Evolutionary conservation across 92 coral and sea anemone species (phyloP).

Genomic region (Epizoanthus fatuus): DNA sequence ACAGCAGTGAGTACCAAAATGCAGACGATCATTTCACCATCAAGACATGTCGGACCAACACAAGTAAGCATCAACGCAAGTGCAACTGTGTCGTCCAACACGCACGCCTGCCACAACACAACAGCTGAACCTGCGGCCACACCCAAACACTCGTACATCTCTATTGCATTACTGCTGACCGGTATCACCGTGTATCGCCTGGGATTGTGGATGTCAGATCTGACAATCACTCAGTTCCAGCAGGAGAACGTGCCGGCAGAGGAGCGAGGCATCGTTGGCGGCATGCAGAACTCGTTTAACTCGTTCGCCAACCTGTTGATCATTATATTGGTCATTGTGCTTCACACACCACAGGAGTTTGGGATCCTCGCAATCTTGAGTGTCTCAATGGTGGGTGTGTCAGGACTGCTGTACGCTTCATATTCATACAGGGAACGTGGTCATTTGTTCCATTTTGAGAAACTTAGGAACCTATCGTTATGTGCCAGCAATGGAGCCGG

Average conservation of each 20-base stretch:
- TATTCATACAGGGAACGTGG: conserved; percentile 91
- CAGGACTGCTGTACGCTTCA: conserved; percentile 81
- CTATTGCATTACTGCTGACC: conserved; percentile 84
- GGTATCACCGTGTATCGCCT: conserved; percentile 91
- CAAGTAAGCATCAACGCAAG: background rate
- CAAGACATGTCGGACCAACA: background rate
- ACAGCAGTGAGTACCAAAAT: background rate
- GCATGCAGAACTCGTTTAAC: conserved; percentile 91
- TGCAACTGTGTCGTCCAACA: background rate
- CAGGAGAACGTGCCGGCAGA: conserved; percentile 90
- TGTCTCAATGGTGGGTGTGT: conserved; percentile 85
- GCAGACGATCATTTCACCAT: too few species aligned
- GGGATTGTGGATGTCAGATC: conserved; percentile 96
- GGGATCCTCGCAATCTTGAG: conserved; percentile 88
- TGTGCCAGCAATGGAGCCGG: conserved; percentile 54
- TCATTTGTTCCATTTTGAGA: conserved; percentile 91
- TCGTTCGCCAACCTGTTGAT: conserved; percentile 77
- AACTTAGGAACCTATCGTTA: conserved; percentile 56
- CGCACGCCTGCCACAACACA: conserved; percentile 27
- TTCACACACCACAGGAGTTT: conserved; percentile 89
- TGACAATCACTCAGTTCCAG: conserved; percentile 86
- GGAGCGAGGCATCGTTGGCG: conserved; percentile 97
- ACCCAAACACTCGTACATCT: conserved; percentile 72
- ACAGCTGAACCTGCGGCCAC: conserved; percentile 15
- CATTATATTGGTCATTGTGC: conserved; percentile 77